Percentiles rank a stretch among this genome's conserved stretches.
Conservation (phyloP, 2,113 vertebrate species). For the Sturnus vulgaris region DNA sequence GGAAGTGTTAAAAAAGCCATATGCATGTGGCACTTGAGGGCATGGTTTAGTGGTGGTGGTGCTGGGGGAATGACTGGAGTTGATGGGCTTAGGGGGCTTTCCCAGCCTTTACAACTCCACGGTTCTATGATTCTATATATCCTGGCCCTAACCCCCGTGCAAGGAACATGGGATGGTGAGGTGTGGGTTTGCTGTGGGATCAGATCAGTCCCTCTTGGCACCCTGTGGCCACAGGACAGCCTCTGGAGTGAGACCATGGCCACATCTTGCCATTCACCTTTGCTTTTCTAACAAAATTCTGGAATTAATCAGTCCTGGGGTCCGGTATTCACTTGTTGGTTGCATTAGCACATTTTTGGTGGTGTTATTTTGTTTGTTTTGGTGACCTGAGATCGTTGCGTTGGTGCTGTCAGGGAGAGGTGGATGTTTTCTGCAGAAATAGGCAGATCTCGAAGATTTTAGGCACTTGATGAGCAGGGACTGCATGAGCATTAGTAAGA, state of each 20-base stretch:
- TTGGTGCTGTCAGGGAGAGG: background rate
- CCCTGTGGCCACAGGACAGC: background rate
- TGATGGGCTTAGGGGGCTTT: background rate
- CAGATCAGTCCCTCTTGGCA: background rate
- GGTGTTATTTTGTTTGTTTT: fast-evolving
- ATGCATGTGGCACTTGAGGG: background rate
- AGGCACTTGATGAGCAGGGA: background rate
- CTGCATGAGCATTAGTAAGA: background rate
- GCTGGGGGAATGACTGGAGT: too few species aligned
- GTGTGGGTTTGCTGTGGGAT: background rate
- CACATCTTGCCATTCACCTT: background rate
- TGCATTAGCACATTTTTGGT: background rate
- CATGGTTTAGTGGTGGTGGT: background rate
- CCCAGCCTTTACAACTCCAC: background rate
- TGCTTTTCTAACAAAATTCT: background rate
- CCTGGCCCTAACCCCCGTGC: background rate
- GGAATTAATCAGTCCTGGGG: too few species aligned
- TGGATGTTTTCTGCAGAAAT: background rate
- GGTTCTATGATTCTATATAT: background rate
- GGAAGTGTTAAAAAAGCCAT: background rate
- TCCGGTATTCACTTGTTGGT: background rate
- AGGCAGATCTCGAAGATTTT: background rate
- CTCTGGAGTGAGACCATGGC: background rate
- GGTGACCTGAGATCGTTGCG: fast-evolving
- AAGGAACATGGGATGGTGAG: background rate